Evolutionary conservation across 2,113 vertebrate genomes (phyloP), one percentile per base, ranked within the genome.

Genomic region (Lanius ludovicianus): DNA sequence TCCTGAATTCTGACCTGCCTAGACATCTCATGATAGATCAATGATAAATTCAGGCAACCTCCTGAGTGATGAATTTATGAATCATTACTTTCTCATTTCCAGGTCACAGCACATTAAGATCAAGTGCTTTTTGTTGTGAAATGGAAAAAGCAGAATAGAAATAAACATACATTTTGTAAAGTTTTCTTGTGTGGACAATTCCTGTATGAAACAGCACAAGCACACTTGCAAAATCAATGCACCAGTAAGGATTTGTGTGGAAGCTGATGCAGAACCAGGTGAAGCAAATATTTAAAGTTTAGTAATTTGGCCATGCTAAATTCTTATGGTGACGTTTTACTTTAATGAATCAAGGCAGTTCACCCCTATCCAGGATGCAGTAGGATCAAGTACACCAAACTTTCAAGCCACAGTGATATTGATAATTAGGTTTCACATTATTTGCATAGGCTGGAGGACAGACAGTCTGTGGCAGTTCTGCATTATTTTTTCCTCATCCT

Each of bases 91-190:
- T 53, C 60, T 78, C 53, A 28, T 59, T 89, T 81, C 69, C 23
- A 60, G 57, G 28, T 87, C 57, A 79, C 69, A 82, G 53, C 70
- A 76, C 17, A 18, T 59, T 82, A 75, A 42, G n/a, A 60, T 50
- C 25, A 84, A 55, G 46, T 83, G 31, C 15, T 64, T 76, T 91
- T 75, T 87, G 27, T 85, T 89, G 37, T 33, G 42, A 87, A 87
- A 79, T 73, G 57, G 60, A 79, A 95, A 95, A 87, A 95, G 53
- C 73, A 87, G 52, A 60, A 52, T 27, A 77, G 39, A 93, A 93
- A 82, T 86, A 95, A 92, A 93, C 28, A 27, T 35, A 70, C 5
- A 15, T 16, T 78, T 67, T 49, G 39, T 80, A 74, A 92, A 78
- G 49, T 53, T 80, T 57, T 41, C 31, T 53, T 37, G 41, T 49